phyloP scores from a whole-genome alignment of 2,113 vertebrate genomes.

The Bostrychus sinensis region DNA sequence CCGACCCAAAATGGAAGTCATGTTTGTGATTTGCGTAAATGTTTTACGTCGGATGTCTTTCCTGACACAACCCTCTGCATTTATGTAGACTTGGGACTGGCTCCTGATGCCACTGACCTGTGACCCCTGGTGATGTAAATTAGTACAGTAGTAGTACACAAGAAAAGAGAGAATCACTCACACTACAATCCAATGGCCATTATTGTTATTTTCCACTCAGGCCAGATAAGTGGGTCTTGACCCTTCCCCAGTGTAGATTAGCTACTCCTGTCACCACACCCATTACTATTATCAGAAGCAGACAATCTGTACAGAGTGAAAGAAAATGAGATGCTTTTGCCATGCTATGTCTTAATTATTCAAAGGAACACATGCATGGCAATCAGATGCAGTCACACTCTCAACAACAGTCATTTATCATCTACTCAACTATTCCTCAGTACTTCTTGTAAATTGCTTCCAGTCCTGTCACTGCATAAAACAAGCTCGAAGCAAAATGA shows the following conservation, averaged over 20 bases:
- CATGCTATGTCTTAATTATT: constrained; percentile 63
- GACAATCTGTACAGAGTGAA: constrained; percentile 66
- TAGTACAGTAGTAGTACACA: too few relatives aligned
- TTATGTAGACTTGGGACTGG: too few relatives aligned
- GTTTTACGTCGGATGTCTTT: too few relatives aligned
- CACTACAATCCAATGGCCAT: constrained; percentile 29
- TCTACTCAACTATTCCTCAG: constrained; percentile 45
- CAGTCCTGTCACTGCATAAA: constrained; percentile 62
- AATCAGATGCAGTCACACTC: constrained; percentile 61
- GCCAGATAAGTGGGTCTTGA: constrained; percentile 65
- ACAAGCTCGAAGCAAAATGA: constrained; percentile 48
- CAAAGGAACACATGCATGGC: constrained; percentile 63
- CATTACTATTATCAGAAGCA: constrained; percentile 69
- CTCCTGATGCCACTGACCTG: too few relatives aligned
- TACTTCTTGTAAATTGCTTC: constrained; percentile 69
- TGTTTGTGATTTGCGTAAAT: too few relatives aligned
- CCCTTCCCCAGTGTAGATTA: constrained; percentile 61
- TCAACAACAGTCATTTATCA: constrained; percentile 63
- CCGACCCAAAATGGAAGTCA: too few relatives aligned
- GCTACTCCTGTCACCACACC: constrained; percentile 52
- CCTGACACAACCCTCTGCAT: too few relatives aligned
- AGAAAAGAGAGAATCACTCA: constrained; percentile 10
- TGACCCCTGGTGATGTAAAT: too few relatives aligned
- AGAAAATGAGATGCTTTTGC: constrained; percentile 57
- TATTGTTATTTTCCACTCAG: constrained; percentile 67